A percentile compares a stretch with the other conserved stretches of the same genome.
phyloP scores from a whole-genome alignment of 2,888 invertebrate genomes.

The Cephalotes varians region DNA sequence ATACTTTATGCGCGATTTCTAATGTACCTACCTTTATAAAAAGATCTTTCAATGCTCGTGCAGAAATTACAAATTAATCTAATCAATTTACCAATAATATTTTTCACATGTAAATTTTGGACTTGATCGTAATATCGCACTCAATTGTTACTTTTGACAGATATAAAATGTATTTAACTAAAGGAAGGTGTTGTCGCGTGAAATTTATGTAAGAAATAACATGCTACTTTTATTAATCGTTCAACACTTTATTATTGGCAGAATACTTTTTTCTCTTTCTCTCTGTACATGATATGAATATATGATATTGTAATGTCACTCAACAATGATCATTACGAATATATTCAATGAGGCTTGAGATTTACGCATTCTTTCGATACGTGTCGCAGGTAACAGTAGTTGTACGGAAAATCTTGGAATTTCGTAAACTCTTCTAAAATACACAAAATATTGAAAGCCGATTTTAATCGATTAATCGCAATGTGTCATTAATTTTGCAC shows the following conservation, averaged over 20 bases:
- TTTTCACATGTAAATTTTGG: neutral
- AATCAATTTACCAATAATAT: neutral
- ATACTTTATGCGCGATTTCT: slow-evolving; percentile 3
- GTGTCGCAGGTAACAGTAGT: slow-evolving; percentile 44
- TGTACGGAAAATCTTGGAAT: slow-evolving; percentile 14
- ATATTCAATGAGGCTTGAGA: slow-evolving; percentile 71
- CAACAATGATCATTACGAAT: slow-evolving; percentile 77
- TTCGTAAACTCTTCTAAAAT: neutral
- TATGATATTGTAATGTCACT: slow-evolving; percentile 71
- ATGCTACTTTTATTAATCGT: slow-evolving; percentile 77
- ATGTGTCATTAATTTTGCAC: neutral
- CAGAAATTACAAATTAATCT: neutral
- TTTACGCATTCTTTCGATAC: slow-evolving; percentile 76
- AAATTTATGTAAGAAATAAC: neutral
- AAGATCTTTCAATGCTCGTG: neutral
- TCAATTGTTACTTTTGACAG: neutral
- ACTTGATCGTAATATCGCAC: neutral
- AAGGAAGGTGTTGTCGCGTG: neutral
- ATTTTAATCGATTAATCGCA: neutral
- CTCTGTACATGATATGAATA: slow-evolving; percentile 81
- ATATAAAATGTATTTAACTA: neutral
- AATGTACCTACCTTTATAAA: slow-evolving; percentile 7
- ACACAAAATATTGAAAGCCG: too few species aligned
- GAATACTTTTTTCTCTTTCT: slow-evolving; percentile 73
- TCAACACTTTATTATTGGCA: slow-evolving; percentile 84